These are phyloP conservation scores for Okapia johnstoni DNA, from an alignment of 2,113 vertebrate genomes.

Conservation along the genomic window DNA sequence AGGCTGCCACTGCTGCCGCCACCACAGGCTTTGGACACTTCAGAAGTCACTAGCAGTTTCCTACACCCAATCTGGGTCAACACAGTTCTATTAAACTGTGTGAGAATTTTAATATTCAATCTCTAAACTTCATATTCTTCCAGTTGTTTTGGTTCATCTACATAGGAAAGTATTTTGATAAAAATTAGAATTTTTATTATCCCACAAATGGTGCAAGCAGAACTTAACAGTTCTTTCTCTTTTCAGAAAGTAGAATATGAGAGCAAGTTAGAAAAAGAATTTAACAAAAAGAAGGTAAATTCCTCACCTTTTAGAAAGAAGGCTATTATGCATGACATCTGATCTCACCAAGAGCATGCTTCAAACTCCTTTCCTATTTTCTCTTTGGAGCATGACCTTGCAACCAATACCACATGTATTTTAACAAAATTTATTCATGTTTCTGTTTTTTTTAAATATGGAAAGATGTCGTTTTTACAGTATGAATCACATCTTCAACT, in stretches of 20 bases:
- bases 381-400: background rate
- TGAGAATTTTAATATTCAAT: background rate
- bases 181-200: background rate
- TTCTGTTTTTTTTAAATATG: background rate
- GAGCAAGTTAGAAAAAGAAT: background rate
- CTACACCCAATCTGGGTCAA: background rate
- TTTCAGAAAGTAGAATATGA: background rate
- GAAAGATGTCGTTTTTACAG: slow-evolving; percentile 8
- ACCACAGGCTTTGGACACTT: background rate
- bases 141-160: background rate
- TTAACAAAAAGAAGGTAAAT: background rate
- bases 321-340: background rate
- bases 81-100: background rate
- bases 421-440: slow-evolving; percentile 44
- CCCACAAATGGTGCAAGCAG: background rate
- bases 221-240: background rate
- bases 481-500: slow-evolving; percentile 36
- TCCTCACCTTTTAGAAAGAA: background rate
- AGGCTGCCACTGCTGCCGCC: background rate
- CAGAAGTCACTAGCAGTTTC: background rate
- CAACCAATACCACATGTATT: background rate
- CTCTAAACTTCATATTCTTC: background rate
- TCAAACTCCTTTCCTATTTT: background rate
- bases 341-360: background rate
- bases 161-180: background rate